Conservation (phyloP, 2,797 vertebrate species). For the Gallinago solitaria region DNA sequence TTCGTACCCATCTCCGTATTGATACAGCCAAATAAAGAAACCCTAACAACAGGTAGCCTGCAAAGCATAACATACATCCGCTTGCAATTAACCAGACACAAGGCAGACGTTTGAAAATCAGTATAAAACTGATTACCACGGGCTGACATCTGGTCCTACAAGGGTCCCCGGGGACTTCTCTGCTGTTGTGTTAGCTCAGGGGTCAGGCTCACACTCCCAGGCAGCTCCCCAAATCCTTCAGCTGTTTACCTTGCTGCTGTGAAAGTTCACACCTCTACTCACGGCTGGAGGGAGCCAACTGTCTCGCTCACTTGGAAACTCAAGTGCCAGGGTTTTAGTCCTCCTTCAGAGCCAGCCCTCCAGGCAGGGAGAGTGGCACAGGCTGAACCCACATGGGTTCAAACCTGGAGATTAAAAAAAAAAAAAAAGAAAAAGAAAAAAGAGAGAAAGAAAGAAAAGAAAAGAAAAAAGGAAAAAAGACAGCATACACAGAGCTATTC, state of each 20-base stretch:
- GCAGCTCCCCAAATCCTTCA: neutral
- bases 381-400: accelerated
- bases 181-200: neutral
- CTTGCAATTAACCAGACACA: neutral
- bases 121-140: neutral
- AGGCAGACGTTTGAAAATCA: constrained; percentile 3
- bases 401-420: neutral
- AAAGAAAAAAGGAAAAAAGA: neutral
- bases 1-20: neutral
- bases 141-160: neutral
- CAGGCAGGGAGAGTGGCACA: neutral
- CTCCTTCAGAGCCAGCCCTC: neutral
- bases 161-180: neutral
- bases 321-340: neutral
- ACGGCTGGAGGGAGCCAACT: neutral
- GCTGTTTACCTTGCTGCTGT: neutral
- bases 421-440: too few relatives aligned
- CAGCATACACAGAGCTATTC: neutral
- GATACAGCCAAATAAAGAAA: neutral
- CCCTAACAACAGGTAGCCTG: neutral
- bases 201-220: neutral
- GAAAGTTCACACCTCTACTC: neutral
- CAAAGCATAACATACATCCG: neutral
- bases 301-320: neutral
- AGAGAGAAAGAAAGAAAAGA: neutral